These are phyloP conservation scores for Cantharis rustica DNA, from an alignment of 2,888 invertebrate species.

Conservation along the genomic window DNA sequence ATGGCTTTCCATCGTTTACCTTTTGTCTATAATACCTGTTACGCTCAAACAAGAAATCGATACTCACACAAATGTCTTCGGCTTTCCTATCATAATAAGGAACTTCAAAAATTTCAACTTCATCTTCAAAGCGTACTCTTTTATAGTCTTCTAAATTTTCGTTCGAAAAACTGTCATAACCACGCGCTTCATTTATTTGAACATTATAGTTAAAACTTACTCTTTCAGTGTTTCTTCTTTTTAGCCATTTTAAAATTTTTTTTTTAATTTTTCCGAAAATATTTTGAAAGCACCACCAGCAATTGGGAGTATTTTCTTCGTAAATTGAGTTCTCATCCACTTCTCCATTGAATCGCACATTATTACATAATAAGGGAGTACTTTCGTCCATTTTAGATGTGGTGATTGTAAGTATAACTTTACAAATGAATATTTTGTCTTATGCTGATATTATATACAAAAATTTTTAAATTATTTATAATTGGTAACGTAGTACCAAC, in stretches of 20 bases:
- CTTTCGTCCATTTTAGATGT: no score
- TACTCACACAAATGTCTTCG: not conserved
- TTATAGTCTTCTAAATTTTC: not conserved
- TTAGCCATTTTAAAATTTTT: rapidly evolving
- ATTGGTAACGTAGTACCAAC: no score
- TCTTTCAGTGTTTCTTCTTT: not conserved
- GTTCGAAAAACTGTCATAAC: not conserved
- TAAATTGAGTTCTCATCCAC: not conserved
- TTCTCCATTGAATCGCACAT: no score
- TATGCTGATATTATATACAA: no score
- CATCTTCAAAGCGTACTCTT: not conserved
- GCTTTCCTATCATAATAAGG: not conserved
- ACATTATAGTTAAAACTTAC: not conserved
- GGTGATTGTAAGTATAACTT: no score
- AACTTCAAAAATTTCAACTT: not conserved
- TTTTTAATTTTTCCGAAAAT: not conserved
- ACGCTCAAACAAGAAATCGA: not conserved
- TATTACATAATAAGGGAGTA: no score
- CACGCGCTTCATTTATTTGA: not conserved
- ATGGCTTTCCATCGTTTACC: not conserved
- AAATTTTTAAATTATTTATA: no score
- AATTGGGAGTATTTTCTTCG: not conserved
- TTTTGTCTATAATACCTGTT: not conserved
- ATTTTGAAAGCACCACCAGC: not conserved
- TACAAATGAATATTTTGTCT: no score